phyloP scores from a whole-genome alignment of 64 coral and sea anemone species.

The Montipora sp. region DNA sequence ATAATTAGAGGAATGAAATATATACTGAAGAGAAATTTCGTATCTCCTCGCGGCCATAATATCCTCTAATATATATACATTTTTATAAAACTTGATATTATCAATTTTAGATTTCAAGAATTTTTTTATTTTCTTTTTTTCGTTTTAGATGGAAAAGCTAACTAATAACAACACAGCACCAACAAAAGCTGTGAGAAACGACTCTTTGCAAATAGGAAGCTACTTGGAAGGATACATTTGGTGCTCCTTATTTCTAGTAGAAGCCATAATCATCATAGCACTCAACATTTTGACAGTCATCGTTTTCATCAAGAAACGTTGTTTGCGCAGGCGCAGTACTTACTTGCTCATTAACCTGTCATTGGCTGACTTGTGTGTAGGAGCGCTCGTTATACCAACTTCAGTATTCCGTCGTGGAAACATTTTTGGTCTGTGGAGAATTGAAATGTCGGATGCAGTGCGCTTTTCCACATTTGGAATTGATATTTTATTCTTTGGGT shows the following conservation, averaged over 20 bases:
- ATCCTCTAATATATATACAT: too few species aligned
- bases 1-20: too few species aligned
- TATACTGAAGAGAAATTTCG: too few species aligned
- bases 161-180: too few species aligned
- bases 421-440: conserved; percentile 9
- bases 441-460: background rate
- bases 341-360: conserved; percentile 32
- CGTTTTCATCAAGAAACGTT: background rate
- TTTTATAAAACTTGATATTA: too few species aligned
- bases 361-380: background rate
- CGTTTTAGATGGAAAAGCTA: too few species aligned
- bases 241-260: conserved; percentile 6
- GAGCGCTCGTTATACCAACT: conserved; percentile 8
- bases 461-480: conserved; percentile 8
- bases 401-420: conserved; percentile 3
- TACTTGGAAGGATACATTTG: conserved; percentile 9
- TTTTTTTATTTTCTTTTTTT: too few species aligned
- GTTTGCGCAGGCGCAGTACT: conserved; percentile 21
- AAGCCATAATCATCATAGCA: background rate
- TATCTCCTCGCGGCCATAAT: too few species aligned
- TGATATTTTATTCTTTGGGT: conserved; percentile 8
- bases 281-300: conserved; percentile 14
- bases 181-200: background rate
- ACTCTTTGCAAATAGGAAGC: background rate
- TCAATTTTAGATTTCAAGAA: too few species aligned